Percentiles rank a stretch among this genome's conserved stretches.
phyloP scores from a whole-genome alignment of 2,113 vertebrate genomes.

The Motacilla alba region DNA sequence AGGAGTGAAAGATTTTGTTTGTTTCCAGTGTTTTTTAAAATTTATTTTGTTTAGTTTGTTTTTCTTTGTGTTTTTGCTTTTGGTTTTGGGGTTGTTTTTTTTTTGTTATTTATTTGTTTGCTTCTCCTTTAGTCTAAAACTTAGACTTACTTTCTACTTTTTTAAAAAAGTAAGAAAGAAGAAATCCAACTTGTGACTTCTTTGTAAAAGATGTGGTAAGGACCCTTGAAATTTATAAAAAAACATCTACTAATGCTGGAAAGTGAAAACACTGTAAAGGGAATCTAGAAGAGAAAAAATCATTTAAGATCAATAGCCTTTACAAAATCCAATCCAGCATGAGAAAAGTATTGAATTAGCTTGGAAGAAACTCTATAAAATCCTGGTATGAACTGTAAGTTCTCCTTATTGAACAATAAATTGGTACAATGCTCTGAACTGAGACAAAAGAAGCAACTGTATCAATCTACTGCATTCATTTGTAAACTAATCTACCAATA shows the following conservation, averaged over 20 bases:
- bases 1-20: neutral
- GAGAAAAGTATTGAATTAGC: conserved; percentile 40
- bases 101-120: neutral
- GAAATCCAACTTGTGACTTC: neutral
- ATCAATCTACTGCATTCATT: neutral
- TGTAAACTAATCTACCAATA: conserved; percentile 2
- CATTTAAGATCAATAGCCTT: conserved; percentile 6
- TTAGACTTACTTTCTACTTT: neutral
- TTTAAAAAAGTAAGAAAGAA: neutral
- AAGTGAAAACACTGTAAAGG: neutral
- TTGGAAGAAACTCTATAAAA: conserved; percentile 47
- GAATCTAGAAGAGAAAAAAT: neutral
- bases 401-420: conserved; percentile 14
- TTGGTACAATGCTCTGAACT: neutral
- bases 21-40: neutral
- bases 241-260: neutral
- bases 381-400: conserved; percentile 2
- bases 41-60: neutral
- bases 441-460: neutral
- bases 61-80: neutral
- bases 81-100: neutral
- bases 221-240: neutral
- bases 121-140: neutral
- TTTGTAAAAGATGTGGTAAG: neutral
- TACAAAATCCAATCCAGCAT: neutral